phyloP scores from a whole-genome alignment of 1,140 invertebrate genomes.

The Cardiocondyla obscurior region DNA sequence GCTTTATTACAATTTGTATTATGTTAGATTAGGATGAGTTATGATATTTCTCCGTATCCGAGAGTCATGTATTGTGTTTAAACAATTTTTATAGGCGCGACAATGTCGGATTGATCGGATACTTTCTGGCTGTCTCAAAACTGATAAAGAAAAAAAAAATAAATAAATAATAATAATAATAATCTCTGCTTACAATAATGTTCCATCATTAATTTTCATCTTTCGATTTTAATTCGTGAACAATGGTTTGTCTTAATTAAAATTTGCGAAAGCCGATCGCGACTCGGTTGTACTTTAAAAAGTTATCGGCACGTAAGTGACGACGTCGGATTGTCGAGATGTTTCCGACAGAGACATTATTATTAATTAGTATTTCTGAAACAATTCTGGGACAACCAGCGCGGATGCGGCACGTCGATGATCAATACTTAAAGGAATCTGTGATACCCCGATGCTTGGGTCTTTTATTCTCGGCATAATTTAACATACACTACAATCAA shows the following conservation, averaged over 20 bases:
- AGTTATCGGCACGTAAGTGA: not conserved
- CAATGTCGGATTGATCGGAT: not conserved
- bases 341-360: no score
- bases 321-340: no score
- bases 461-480: slow-evolving; percentile 46
- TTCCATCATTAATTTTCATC: not conserved
- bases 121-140: not conserved
- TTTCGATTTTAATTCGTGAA: not conserved
- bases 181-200: not conserved
- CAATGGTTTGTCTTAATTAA: not conserved
- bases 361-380: not conserved
- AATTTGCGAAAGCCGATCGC: not conserved
- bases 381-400: not conserved
- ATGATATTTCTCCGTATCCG: not conserved
- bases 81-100: not conserved
- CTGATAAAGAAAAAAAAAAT: not conserved
- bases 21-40: not conserved
- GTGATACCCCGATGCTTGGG: not conserved
- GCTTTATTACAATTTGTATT: not conserved
- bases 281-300: not conserved
- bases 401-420: not conserved
- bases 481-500: slow-evolving; percentile 22
- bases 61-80: not conserved
- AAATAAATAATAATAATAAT: no score
- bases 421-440: slow-evolving; percentile 20